Percentiles rank a stretch among this genome's conserved stretches.
Conservation (phyloP, 2,797 vertebrate genomes). For the Rousettus madagascariensis region DNA sequence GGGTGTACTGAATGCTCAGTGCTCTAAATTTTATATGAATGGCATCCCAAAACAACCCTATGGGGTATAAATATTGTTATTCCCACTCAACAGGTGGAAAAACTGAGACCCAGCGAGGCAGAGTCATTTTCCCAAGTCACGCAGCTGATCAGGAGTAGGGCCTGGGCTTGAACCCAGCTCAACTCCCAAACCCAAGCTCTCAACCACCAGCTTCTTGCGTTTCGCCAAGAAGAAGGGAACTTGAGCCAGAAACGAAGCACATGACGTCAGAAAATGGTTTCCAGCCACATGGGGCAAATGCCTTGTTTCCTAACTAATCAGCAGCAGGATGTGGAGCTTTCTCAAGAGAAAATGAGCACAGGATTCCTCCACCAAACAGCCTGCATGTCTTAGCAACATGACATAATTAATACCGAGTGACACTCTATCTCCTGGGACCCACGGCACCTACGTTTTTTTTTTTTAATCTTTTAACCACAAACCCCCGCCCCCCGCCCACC, state of each 20-base stretch:
- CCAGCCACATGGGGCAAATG: accelerated
- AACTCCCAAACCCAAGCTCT: background rate
- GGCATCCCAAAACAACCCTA: background rate
- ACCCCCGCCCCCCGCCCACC: too few relatives aligned
- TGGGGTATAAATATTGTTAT: background rate
- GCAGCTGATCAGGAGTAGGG: background rate
- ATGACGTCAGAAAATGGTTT: background rate
- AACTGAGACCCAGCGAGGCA: background rate
- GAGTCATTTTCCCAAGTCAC: background rate
- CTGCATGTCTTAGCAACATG: background rate
- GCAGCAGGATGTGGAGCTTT: background rate
- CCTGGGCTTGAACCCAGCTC: background rate
- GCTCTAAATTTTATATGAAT: background rate
- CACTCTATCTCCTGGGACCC: background rate
- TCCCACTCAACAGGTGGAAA: background rate
- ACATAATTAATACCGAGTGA: background rate
- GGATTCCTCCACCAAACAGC: background rate
- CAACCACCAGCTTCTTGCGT: background rate
- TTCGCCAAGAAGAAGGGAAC: background rate
- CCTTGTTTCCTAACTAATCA: background rate
- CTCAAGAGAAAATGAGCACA: background rate
- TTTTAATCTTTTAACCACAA: background rate
- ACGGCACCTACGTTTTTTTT: background rate
- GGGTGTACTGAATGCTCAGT: accelerated
- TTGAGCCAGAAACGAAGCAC: background rate